Percentiles rank a stretch among this genome's conserved stretches.
phyloP scores from a whole-genome alignment of 2,113 vertebrate genomes.

The Rana temporaria region DNA sequence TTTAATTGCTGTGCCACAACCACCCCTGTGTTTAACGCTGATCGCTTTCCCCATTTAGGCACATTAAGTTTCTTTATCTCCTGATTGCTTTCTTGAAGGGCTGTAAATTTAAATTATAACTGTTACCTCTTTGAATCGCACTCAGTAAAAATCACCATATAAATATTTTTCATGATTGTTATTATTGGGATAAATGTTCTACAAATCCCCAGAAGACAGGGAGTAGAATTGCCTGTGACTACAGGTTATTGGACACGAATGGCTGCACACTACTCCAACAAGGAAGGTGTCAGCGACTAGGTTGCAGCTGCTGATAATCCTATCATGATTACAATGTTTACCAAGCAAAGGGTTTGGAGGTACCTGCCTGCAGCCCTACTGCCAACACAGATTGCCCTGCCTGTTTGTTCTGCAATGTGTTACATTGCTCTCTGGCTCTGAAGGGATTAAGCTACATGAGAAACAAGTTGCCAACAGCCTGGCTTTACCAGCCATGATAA shows the following conservation, averaged over 20 bases:
- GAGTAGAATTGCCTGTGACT: neutral
- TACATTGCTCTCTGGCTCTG: conserved; percentile 25
- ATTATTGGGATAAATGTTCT: neutral
- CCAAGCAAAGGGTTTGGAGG: conserved; percentile 29
- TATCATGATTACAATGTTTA: conserved; percentile 41
- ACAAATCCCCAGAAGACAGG: conserved; percentile 18
- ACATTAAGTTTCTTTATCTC: conserved; percentile 5
- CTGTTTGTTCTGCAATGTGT: conserved; percentile 47
- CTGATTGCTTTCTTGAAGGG: neutral
- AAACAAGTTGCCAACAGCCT: conserved; percentile 16
- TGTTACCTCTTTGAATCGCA: neutral
- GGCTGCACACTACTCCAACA: conserved; percentile 18
- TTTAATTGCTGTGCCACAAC: conserved; percentile 8
- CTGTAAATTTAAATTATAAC: conserved; percentile 6
- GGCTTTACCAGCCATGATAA: conserved; percentile 28
- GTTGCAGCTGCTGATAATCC: conserved; percentile 42
- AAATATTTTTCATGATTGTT: conserved; percentile 4
- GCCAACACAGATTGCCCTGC: conserved; percentile 34
- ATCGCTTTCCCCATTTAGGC: conserved; percentile 15
- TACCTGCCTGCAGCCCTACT: conserved; percentile 19
- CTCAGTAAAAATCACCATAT: neutral
- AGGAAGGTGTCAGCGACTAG: conserved; percentile 11
- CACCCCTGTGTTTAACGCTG: neutral
- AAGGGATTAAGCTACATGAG: conserved; percentile 43
- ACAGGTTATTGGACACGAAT: neutral